phyloP scores from a whole-genome alignment of 37 sponge, comb jelly and placozoan genomes.

The Beroe ovata region DNA sequence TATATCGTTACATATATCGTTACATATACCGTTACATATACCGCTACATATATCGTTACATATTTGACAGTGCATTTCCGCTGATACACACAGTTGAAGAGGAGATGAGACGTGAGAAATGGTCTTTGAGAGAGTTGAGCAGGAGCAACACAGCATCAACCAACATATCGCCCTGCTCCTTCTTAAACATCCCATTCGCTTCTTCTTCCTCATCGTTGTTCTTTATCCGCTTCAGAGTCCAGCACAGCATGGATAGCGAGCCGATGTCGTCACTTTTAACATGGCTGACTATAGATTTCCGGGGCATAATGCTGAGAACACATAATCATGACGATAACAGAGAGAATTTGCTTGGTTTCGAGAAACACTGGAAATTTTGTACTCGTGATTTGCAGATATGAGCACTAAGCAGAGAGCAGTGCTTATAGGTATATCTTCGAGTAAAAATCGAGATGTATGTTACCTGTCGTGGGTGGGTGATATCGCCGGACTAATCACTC shows the following conservation, averaged over 20 bases:
- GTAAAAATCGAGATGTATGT: no score
- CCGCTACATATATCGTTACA: no score
- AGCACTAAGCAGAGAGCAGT: no score
- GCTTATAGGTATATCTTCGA: no score
- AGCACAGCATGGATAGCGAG: neutral
- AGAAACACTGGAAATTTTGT: no score
- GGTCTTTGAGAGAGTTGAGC: conserved; percentile 24
- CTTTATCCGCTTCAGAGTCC: neutral
- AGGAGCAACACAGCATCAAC: conserved; percentile 47
- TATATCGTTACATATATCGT: no score
- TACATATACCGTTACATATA: no score
- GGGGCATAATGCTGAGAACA: no score
- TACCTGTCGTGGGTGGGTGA: conserved; percentile 11
- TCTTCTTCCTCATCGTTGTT: neutral
- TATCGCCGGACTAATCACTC: neutral
- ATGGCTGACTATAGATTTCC: neutral
- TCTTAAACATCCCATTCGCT: neutral
- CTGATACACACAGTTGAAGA: conserved; percentile 5
- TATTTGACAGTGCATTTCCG: neutral
- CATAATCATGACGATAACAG: no score
- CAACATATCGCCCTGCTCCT: conserved; percentile 53
- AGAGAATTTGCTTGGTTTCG: no score
- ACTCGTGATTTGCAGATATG: no score
- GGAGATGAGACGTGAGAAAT: conserved; percentile 55
- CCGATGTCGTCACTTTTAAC: neutral